A percentile compares a stretch with the other conserved stretches of the same genome.
phyloP scores from a whole-genome alignment of 2,797 vertebrate species.

The Sitta carolinensis region DNA sequence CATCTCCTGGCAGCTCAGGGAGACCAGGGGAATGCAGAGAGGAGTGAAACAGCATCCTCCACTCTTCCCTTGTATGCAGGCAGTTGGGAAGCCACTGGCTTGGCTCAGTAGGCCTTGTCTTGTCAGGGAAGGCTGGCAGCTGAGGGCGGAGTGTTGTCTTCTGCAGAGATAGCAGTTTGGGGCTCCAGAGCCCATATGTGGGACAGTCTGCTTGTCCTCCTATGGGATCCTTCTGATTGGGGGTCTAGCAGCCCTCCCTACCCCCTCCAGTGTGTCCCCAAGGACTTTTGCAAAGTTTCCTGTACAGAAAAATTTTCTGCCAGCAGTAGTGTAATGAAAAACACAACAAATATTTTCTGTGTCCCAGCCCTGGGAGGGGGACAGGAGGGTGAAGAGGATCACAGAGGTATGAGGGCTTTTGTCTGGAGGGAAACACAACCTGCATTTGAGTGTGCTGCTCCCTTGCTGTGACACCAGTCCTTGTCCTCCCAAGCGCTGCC shows the following conservation, averaged over 20 bases:
- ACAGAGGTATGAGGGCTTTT: neutral
- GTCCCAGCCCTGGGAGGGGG: neutral
- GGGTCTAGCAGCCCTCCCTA: neutral
- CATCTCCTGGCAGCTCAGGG: neutral
- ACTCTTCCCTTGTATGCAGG: neutral
- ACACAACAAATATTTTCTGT: neutral
- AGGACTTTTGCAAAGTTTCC: neutral
- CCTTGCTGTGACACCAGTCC: fast-evolving
- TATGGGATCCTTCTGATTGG: neutral
- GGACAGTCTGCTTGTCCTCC: neutral
- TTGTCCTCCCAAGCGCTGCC: neutral
- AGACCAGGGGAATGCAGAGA: neutral
- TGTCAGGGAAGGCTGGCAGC: neutral
- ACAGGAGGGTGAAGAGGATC: neutral
- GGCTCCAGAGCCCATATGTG: fast-evolving
- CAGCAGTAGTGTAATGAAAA: neutral
- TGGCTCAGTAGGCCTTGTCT: neutral
- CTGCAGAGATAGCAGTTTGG: neutral
- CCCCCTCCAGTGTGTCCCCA: neutral
- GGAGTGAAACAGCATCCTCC: neutral
- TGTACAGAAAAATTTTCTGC: neutral
- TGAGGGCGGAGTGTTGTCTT: neutral
- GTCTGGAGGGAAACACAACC: neutral
- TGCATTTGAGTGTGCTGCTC: fast-evolving
- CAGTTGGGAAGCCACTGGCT: fast-evolving